Base-by-base conservation (phyloP, 2,113 vertebrate species). In the Cyphomyrus discorhynchus region DNA sequence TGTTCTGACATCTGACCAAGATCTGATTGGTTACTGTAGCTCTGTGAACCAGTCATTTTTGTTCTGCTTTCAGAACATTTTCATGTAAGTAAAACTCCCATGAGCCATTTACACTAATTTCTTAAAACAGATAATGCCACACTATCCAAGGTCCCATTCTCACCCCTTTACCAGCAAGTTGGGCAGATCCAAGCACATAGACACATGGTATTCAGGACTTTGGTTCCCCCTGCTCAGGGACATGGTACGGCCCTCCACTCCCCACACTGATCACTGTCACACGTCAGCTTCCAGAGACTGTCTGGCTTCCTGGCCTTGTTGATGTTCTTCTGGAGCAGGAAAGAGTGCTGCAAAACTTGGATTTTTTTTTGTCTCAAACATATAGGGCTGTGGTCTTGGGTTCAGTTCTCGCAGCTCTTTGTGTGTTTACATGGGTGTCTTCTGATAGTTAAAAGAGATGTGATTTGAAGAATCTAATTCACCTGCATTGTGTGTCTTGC, bases 281-380 rank as follows among this genome's bases (percentile, higher is more conserved):
- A 97, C 97, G 93, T 98, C 98, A 95, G 97, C 98, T 91, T 98
- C 97, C 90, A 99, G 94, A 0, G 97, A 98, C 94, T 98, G 98
- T 93, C 99, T 96, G 89, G 98, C 97, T 94, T 99, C 98, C 89
- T 95, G 91, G 90, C 70, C 90, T 98, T 97, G 42, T 98, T 97
- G 94, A 94, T 94, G 94, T 97, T 97, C 95, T 97, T 98, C 90
- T 97, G 97, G 2, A 96, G 95, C 70, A 39, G 35, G 70, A 77
- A 77, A 31, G 70, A 39, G 35, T 19, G 70, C 70, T 74, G 70
- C 70, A 39, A 39, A 39, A 6, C 70, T 17, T 35, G 31, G 31
- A 17, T 77, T 77, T 39, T 77, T 31, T 21, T 27, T 11, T 35
- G 31, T 31, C 31, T 39, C 74, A 80, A 42, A 80, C 17, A 42